phyloP scores from a whole-genome alignment of 1,140 invertebrate species.

The Linepithema humile region DNA sequence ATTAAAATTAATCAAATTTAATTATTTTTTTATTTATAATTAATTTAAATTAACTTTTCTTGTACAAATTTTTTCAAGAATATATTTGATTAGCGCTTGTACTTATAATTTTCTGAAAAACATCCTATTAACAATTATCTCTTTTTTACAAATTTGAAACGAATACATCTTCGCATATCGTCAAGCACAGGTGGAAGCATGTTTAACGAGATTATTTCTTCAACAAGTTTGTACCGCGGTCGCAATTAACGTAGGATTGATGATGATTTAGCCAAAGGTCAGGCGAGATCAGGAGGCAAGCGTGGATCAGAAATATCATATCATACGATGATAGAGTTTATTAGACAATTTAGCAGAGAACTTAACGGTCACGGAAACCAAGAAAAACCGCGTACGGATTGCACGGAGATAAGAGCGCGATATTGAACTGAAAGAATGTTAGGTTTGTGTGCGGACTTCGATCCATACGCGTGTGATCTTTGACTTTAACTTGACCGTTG shows the following conservation, averaged over 20 bases:
- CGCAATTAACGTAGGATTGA: slow-evolving; percentile 24
- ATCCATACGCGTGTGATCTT: background rate
- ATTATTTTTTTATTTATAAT: background rate
- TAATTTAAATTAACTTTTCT: background rate
- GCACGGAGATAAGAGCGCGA: slow-evolving; percentile 32
- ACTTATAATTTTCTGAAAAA: background rate
- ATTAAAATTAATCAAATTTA: background rate
- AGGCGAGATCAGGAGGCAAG: background rate
- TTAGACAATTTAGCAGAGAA: slow-evolving; percentile 16
- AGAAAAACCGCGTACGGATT: background rate
- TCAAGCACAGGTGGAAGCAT: background rate
- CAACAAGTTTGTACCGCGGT: background rate
- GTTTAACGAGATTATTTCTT: background rate
- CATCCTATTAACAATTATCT: background rate
- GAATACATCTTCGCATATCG: slow-evolving; percentile 1
- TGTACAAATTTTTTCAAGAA: background rate
- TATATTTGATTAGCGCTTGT: background rate
- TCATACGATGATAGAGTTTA: slow-evolving; percentile 39
- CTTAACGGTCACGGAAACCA: background rate
- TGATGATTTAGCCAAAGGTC: slow-evolving; percentile 26
- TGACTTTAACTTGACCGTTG: slow-evolving; percentile 23
- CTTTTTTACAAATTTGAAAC: background rate
- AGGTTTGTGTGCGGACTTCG: background rate
- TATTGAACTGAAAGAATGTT: slow-evolving; percentile 37
- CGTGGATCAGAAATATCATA: slow-evolving; percentile 21